Evolutionary conservation across 2,797 vertebrate species (phyloP).

Genomic region (Benthosema pterotum): DNA sequence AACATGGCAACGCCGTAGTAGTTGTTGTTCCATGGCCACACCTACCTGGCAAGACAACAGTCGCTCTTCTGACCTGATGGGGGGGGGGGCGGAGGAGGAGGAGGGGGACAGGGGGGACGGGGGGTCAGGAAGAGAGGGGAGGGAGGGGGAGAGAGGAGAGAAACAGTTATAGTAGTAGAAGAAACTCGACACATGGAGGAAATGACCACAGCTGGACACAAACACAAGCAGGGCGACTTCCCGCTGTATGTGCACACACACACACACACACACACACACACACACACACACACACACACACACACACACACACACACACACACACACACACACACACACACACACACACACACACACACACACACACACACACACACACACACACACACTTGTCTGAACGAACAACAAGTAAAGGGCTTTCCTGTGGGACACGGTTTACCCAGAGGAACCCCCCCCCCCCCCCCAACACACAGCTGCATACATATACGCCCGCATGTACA

Average conservation of each 20-base stretch:
- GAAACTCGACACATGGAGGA: constrained; percentile 44
- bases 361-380: constrained; percentile 20
- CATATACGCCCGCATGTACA: constrained; percentile 19
- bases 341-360: constrained; percentile 27
- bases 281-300: constrained; percentile 3
- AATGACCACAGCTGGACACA: constrained; percentile 48
- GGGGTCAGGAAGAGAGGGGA: constrained; percentile 23
- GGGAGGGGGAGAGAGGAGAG: constrained; percentile 28
- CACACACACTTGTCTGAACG: constrained; percentile 13
- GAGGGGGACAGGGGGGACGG: constrained; percentile 25
- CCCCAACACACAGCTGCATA: constrained; percentile 56
- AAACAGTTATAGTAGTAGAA: constrained; percentile 33
- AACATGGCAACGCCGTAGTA: no score
- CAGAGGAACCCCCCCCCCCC: constrained; percentile 30
- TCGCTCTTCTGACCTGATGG: constrained; percentile 92
- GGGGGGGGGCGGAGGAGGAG: constrained; percentile 36
- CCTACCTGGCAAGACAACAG: constrained; percentile 95
- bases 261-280: constrained; percentile 2
- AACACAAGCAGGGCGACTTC: constrained; percentile 35
- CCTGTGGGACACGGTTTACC: constrained; percentile 28
- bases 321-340: constrained; percentile 3
- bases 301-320: constrained; percentile 3
- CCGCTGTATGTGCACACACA: neutral
- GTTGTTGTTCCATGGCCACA: constrained; percentile 57
- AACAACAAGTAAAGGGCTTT: constrained; percentile 28